Evolutionary conservation across 1,140 invertebrate genomes (phyloP).

Genomic region (Mamestra configurata): DNA sequence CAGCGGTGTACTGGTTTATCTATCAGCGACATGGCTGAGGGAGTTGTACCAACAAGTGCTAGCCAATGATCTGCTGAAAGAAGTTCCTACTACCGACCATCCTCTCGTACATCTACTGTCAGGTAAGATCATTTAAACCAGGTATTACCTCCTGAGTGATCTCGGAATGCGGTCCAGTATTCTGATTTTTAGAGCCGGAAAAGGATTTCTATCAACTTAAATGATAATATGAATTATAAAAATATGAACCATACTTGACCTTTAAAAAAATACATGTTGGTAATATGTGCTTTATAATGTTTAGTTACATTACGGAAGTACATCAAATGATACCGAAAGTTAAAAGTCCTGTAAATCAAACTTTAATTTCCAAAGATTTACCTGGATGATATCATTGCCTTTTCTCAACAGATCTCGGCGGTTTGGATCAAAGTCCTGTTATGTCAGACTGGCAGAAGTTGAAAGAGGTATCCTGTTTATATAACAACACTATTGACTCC

Average conservation of each 20-base stretch:
- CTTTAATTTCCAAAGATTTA: neutral
- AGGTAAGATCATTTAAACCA: conserved; percentile 86
- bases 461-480: conserved; percentile 91
- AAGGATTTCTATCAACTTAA: too few species aligned
- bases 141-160: too few species aligned
- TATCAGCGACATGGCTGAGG: conserved; percentile 96
- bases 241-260: too few species aligned
- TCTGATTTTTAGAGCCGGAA: too few species aligned
- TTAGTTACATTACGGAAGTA: too few species aligned
- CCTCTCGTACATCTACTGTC: conserved; percentile 93
- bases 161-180: too few species aligned
- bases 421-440: conserved; percentile 93
- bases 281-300: too few species aligned
- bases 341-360: neutral
- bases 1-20: conserved; percentile 96
- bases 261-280: too few species aligned
- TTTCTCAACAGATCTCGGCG: conserved; percentile 92
- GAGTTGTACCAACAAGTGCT: conserved; percentile 96
- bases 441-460: conserved; percentile 95
- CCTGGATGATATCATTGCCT: neutral
- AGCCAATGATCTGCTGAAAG: conserved; percentile 92
- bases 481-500: conserved; percentile 89
- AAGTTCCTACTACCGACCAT: conserved; percentile 75
- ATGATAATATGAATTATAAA: too few species aligned
- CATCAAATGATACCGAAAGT: too few species aligned